These are phyloP conservation scores for Choloepus didactylus DNA, from an alignment of 2,797 vertebrate genomes.

Conservation along the genomic window DNA sequence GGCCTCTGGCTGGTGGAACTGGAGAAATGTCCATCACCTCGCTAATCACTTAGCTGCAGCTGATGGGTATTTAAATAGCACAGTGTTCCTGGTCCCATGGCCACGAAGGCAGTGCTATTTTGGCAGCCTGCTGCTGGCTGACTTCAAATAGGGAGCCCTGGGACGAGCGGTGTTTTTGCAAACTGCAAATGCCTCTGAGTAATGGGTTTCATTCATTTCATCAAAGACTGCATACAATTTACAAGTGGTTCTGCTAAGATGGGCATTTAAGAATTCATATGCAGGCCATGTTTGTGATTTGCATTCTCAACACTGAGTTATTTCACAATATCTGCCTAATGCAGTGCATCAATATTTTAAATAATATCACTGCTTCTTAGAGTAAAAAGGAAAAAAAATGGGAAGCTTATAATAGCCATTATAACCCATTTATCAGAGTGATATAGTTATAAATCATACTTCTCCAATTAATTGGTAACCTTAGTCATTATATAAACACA, in stretches of 20 bases:
- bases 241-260: slow-evolving; percentile 75
- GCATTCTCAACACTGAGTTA: slow-evolving; percentile 74
- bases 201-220: slow-evolving; percentile 77
- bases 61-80: slow-evolving; percentile 17
- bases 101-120: neutral
- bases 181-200: slow-evolving; percentile 60
- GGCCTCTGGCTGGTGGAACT: neutral
- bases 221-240: slow-evolving; percentile 63
- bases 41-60: neutral
- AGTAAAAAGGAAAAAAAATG: slow-evolving; percentile 67
- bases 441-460: slow-evolving; percentile 80
- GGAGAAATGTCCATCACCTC: neutral
- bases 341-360: slow-evolving; percentile 54
- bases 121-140: neutral
- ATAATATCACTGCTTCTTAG: slow-evolving; percentile 68
- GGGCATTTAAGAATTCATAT: slow-evolving; percentile 74
- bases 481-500: slow-evolving; percentile 77
- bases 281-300: slow-evolving; percentile 52
- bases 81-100: neutral
- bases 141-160: neutral
- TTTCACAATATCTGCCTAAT: slow-evolving; percentile 73
- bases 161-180: neutral
- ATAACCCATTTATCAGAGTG: slow-evolving; percentile 83
- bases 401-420: slow-evolving; percentile 75
- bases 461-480: slow-evolving; percentile 80